phyloP scores from a whole-genome alignment of 2,888 invertebrate species.

The Morpho deidamia region DNA sequence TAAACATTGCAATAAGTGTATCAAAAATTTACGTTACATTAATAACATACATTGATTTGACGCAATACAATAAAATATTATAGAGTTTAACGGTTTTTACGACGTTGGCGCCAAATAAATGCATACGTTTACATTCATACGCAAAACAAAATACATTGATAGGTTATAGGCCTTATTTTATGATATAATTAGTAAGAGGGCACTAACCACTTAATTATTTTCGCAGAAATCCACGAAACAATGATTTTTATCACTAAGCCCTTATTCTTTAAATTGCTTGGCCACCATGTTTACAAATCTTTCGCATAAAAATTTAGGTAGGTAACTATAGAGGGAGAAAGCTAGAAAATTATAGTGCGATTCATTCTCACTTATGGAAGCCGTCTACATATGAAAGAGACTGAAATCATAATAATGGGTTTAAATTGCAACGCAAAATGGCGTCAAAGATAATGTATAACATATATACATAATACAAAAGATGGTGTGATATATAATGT shows the following conservation, averaged over 20 bases:
- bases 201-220: slow-evolving; percentile 44
- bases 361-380: slow-evolving; percentile 44
- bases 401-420: slow-evolving; percentile 40
- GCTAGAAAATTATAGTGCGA: slow-evolving; percentile 50
- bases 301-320: slow-evolving; percentile 58
- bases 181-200: slow-evolving; percentile 1
- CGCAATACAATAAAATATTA: slow-evolving; percentile 27
- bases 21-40: slow-evolving; percentile 12
- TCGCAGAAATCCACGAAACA: slow-evolving; percentile 22
- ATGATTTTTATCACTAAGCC: slow-evolving; percentile 21
- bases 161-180: slow-evolving; percentile 20
- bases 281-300: slow-evolving; percentile 78
- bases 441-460: slow-evolving; percentile 43
- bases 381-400: slow-evolving; percentile 45
- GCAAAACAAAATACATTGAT: slow-evolving; percentile 23
- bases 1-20: slow-evolving; percentile 17
- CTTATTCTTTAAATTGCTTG: slow-evolving; percentile 36
- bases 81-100: slow-evolving; percentile 62
- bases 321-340: slow-evolving; percentile 51
- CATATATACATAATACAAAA: slow-evolving; percentile 14
- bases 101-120: slow-evolving; percentile 76
- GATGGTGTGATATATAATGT: slow-evolving; percentile 10
- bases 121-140: slow-evolving; percentile 67
- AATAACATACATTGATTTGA: slow-evolving; percentile 20
- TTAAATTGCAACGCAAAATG: slow-evolving; percentile 63